Conservation (phyloP, 2,888 invertebrate species). For the Orthosia cruda region DNA sequence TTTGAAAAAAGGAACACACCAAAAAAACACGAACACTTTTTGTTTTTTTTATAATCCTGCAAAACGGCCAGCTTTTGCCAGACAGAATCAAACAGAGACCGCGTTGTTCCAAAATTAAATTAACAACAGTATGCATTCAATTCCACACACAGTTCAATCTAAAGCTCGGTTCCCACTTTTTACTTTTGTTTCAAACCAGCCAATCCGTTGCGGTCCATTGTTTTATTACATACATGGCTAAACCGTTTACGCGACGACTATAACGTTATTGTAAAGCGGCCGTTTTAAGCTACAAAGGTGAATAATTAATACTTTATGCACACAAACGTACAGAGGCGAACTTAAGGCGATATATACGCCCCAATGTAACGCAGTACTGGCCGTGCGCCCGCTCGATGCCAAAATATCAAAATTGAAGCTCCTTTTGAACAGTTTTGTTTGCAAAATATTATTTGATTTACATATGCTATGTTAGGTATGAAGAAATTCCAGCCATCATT, state of each 20-base stretch:
- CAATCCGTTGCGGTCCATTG: slow-evolving; percentile 55
- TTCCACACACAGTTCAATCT: slow-evolving; percentile 73
- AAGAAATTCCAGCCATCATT: no score
- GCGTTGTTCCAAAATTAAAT: slow-evolving; percentile 81
- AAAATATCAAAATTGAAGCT: no score
- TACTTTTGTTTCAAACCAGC: slow-evolving; percentile 60
- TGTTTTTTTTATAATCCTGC: slow-evolving; percentile 34
- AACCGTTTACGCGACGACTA: slow-evolving; percentile 24
- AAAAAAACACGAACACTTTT: background rate
- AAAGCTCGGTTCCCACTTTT: slow-evolving; percentile 54
- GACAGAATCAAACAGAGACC: slow-evolving; percentile 66
- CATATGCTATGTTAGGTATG: no score
- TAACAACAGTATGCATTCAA: slow-evolving; percentile 80
- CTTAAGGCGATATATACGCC: no score
- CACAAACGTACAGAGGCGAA: no score
- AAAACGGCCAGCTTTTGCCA: slow-evolving; percentile 40
- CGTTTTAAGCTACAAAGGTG: background rate
- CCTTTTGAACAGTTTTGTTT: no score
- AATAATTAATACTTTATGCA: background rate
- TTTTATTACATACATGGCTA: slow-evolving; percentile 34
- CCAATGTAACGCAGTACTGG: no score
- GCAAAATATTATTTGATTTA: no score
- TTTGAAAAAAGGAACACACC: background rate
- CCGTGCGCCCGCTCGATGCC: no score
- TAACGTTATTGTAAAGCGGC: slow-evolving; percentile 8